phyloP scores from a whole-genome alignment of 2,797 vertebrate genomes.

The Rhynchonycteris naso region DNA sequence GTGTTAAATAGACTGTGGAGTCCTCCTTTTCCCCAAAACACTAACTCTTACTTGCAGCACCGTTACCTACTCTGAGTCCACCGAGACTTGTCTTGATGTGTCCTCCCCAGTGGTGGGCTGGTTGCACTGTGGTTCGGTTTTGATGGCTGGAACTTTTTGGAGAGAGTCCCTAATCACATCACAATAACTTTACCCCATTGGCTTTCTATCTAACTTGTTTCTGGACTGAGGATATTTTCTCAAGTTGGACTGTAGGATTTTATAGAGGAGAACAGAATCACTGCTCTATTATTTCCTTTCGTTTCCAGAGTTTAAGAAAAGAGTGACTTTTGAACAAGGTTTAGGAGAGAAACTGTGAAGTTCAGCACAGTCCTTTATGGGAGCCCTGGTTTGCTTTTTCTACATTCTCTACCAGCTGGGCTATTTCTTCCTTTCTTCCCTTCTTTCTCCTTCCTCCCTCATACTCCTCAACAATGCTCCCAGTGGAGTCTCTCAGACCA shows the following conservation, averaged over 20 bases:
- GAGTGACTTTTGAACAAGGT: not conserved
- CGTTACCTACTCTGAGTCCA: not conserved
- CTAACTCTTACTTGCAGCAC: not conserved
- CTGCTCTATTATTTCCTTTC: not conserved
- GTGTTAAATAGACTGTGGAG: not conserved
- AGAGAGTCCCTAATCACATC: not conserved
- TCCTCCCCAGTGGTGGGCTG: not conserved
- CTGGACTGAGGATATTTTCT: not conserved
- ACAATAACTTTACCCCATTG: not conserved
- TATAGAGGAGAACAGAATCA: not conserved
- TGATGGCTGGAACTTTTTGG: not conserved
- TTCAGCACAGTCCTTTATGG: not conserved
- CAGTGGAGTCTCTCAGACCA: not conserved
- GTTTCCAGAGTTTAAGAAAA: not conserved
- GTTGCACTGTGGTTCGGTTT: not conserved
- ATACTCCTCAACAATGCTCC: not conserved
- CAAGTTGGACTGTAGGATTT: not conserved
- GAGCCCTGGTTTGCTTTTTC: not conserved
- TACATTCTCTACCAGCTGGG: not conserved
- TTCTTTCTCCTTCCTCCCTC: not conserved
- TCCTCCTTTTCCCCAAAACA: not conserved
- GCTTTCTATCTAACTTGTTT: conserved; percentile 12
- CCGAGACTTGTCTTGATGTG: not conserved
- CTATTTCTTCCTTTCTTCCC: not conserved
- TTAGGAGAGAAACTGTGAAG: not conserved